phyloP scores from a whole-genome alignment of 2,797 vertebrate genomes.

The Hafferia zeledoni region DNA sequence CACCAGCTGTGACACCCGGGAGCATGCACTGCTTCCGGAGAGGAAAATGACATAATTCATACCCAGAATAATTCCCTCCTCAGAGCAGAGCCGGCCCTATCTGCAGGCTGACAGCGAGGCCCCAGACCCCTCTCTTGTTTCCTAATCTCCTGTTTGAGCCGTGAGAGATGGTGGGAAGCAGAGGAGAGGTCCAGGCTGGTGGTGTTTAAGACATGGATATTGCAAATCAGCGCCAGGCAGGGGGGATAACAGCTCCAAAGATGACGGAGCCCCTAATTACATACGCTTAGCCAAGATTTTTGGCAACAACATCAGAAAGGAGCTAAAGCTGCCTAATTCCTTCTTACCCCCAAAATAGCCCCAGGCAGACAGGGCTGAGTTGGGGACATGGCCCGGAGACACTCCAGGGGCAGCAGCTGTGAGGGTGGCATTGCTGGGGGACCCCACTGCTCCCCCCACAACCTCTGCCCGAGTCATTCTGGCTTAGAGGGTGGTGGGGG shows the following conservation, averaged over 20 bases:
- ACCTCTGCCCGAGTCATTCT: rapidly evolving
- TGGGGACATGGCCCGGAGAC: background rate
- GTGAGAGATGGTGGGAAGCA: background rate
- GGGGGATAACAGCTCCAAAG: background rate
- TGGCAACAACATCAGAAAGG: constrained; percentile 49
- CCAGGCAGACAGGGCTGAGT: background rate
- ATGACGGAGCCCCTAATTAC: background rate
- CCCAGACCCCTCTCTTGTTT: constrained; percentile 15
- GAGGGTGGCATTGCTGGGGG: background rate
- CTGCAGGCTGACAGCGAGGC: background rate
- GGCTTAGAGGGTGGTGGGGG: rapidly evolving
- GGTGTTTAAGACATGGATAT: background rate
- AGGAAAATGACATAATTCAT: constrained; percentile 73
- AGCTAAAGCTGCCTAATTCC: constrained; percentile 44
- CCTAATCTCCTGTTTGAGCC: constrained; percentile 13
- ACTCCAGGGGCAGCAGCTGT: rapidly evolving
- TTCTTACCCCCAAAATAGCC: constrained; percentile 36
- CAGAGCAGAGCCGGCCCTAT: constrained; percentile 5
- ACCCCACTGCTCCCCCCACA: background rate
- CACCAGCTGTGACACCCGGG: constrained; percentile 45
- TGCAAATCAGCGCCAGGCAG: background rate
- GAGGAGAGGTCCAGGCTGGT: background rate
- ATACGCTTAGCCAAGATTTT: background rate
- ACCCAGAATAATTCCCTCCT: constrained; percentile 68
- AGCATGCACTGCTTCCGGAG: constrained; percentile 57